Conservation (phyloP, 2,797 vertebrate genomes). For the Chiroxiphia lanceolata region DNA sequence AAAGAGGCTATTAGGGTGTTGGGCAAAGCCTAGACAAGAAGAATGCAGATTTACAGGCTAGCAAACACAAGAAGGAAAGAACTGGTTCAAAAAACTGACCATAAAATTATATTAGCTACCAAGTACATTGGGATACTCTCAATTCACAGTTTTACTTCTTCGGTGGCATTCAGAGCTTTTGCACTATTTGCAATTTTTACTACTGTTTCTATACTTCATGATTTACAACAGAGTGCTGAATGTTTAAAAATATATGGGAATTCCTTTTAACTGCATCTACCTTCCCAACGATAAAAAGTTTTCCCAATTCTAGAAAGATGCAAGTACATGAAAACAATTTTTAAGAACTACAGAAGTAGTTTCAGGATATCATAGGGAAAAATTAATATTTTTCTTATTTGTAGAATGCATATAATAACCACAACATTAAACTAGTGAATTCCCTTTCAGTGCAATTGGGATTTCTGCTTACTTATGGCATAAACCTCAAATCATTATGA, state of each 20-base stretch:
- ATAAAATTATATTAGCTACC: constrained; percentile 56
- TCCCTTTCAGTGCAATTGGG: neutral
- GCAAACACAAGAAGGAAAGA: constrained; percentile 45
- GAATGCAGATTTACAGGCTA: constrained; percentile 61
- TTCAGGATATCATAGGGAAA: neutral
- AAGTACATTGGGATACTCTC: neutral
- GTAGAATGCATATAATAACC: neutral
- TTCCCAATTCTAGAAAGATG: neutral
- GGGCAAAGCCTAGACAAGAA: constrained; percentile 65
- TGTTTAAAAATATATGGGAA: neutral
- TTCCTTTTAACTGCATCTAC: neutral
- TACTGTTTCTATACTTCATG: neutral
- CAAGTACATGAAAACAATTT: neutral
- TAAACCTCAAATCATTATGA: neutral
- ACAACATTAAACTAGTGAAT: neutral
- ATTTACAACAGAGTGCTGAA: neutral
- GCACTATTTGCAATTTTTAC: neutral
- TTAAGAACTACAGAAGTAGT: neutral
- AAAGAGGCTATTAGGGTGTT: constrained; percentile 38
- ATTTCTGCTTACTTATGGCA: neutral
- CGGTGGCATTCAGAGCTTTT: neutral
- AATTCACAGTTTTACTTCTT: constrained; percentile 25
- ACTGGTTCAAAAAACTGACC: constrained; percentile 41
- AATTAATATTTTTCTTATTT: neutral
- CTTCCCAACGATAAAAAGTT: neutral